Evolutionary conservation across 2,113 vertebrate genomes (phyloP), one percentile per base, ranked within the genome.

Genomic region (Chlorodrepanis virens): DNA sequence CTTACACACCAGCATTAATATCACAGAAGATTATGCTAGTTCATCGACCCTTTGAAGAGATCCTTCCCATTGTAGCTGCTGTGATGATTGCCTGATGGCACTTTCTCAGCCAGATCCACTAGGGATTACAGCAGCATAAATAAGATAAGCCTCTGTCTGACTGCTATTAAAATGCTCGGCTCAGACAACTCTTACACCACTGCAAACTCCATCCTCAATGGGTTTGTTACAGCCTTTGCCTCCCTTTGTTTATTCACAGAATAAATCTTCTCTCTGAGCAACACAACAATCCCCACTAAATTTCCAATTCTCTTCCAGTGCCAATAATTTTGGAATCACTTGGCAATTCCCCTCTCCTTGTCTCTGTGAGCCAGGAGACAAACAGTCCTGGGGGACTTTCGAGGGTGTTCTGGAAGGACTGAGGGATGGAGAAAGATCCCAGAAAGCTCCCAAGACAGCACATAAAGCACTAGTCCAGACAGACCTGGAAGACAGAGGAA

Each of bases 41-140:
- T 84, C 71, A 78, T 67, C 23, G 11, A 57, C 67, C 76, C 76
- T 81, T 33, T 78, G 65, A 90, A 90, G 85, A 28, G 72, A 74
- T 83, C 72, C 77, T 91, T 87, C 45, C 77, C 40, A 4, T 40
- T 91, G 79, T 52, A 82, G 56, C 53, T 75, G 52, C 81, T 79
- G 72, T 45, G 90, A 72, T 75, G 81, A 87, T 61, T 87, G 86
- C 63, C 67, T 77, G 74, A 89, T 75, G 56, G 75, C 83, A 31
- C 84, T 87, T 91, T 69, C 96, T 91, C 86, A 87, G 89, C 61
- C 94, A 95, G 92, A 90, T 69, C 61, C 88, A 79, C 94, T 4
- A 60, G 88, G 92, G 88, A 93, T 93, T 93, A 91, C 76, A 93
- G 52, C 93, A 57, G 76, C 3, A 23, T 84, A 94, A 96, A 94